Base-by-base conservation (phyloP, 2,888 invertebrate genomes). In the Hermaeophaga mercurialis region DNA sequence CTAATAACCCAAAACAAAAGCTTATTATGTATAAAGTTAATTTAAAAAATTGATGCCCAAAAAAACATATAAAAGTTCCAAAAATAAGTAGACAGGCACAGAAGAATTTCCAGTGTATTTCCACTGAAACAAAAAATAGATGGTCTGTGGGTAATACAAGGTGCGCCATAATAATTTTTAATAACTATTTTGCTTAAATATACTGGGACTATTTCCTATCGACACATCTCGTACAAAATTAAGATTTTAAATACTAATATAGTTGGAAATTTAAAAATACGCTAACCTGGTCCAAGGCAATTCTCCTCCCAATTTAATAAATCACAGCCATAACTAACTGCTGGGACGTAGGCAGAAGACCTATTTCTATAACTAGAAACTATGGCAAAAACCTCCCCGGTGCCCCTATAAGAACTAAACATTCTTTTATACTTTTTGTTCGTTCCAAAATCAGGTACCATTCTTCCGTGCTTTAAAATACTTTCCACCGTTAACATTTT, bases 321-420 rank as follows among this genome's bases (percentile, higher is more conserved):
- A 57, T 80, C 78, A 73, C 90, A 91, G 1, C 83, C 86, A 68
- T 89, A 90, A 1, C 85, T 84, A 44, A 83, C 78, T 1, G 80
- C 78, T 1, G 91, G 89, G 0, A 89, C 83, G 71, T 91, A 91
- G 2, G 86, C 83, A 0, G 86, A 80, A 61, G 81, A 82, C 7
- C 68, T 54, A 54, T 75, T 69, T 17, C 68, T 73, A 64, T 73
- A 76, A 11, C 70, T 77, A 3, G 84, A 85, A 1, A 88, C 74
- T 0, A 83, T 80, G 0, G 80, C 84, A 70, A 82, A 86, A 36
- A 87, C 77, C 0, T 83, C 80, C 1, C 86, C 87, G 0, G 81
- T 82, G 17, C 86, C 87, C 9, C 80, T 78, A 72, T 88, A 88
- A 1, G 82, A 79, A 68, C 82, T 84, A 58, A 84, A 80, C 63